Conservation (phyloP, 1,140 invertebrate species). For the Drosophila lini region DNA sequence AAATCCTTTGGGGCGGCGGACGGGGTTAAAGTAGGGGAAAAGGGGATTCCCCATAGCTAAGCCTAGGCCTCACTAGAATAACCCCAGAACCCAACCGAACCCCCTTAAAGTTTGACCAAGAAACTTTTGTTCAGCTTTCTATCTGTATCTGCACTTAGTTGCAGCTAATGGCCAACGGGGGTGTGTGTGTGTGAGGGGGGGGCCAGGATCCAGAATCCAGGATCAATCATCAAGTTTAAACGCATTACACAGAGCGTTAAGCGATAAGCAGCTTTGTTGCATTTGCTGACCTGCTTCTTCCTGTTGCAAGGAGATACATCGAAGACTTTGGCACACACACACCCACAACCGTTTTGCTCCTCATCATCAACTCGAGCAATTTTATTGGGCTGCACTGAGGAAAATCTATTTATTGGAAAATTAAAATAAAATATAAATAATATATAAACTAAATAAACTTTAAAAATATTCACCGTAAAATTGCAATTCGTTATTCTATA, state of each 20-base stretch:
- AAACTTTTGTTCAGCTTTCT: slow-evolving; percentile 58
- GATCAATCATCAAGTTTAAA: slow-evolving; percentile 83
- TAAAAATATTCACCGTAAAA: background rate
- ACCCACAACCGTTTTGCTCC: slow-evolving; percentile 34
- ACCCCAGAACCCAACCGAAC: slow-evolving; percentile 12
- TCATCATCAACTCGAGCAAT: slow-evolving; percentile 71
- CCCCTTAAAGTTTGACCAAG: slow-evolving; percentile 69
- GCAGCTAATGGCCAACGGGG: slow-evolving; percentile 48
- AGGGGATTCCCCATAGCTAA: slow-evolving; percentile 17
- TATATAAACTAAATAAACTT: background rate
- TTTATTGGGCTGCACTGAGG: slow-evolving; percentile 63
- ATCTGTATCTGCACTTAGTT: slow-evolving; percentile 68
- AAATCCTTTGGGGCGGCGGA: slow-evolving; percentile 11
- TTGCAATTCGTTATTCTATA: too few relatives aligned
- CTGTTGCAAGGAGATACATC: slow-evolving; percentile 49
- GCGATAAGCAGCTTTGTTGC: slow-evolving; percentile 82
- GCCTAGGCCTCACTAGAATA: slow-evolving; percentile 38
- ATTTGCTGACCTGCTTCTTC: slow-evolving; percentile 58
- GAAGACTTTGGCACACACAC: slow-evolving; percentile 32
- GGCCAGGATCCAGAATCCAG: slow-evolving; percentile 11
- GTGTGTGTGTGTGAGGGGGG: background rate
- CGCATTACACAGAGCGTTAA: slow-evolving; percentile 80
- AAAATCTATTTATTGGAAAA: background rate
- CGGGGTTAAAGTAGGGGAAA: background rate
- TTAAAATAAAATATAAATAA: background rate